Base-by-base conservation (phyloP, 2,888 invertebrate species). In the Mythimna pallens region DNA sequence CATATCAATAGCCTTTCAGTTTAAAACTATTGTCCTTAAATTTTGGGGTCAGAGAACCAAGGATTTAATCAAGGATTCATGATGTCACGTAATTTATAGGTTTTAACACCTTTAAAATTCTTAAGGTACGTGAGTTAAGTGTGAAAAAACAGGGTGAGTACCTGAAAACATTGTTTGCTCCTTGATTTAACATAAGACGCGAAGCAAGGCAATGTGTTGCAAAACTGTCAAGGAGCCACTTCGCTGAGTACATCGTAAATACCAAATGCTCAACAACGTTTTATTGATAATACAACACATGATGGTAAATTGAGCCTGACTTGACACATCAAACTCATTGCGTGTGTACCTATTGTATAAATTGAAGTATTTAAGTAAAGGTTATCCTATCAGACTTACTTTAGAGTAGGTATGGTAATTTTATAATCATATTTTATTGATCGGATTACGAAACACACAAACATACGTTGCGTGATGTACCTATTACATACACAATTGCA, bases 141-240 rank as follows among this genome's bases (percentile, higher is more conserved):
- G 89, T 82, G 84, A 89, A 89, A 80, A 77, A 73, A n/a, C 34
- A 61, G 10, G 75, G 79, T 72, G 36, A 55, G 65, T 50, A 77
- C 74, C 82, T 81, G 77, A 74, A 58, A 67, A 61, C 59, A 82
- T 81, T 88, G 85, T 89, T 87, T 88, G 78, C 86, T 78, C 68
- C 78, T 81, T 85, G 83, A 76, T 85, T 86, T 86, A 82, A 85
- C 81, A 83, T 78, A 72, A 82, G 59, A 43, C 43, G 61, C 34
- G 55, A 81, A 74, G 75, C 73, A 76, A 82, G 85, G 80, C 80
- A 81, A 85, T 86, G 65, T 83, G 86, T 92, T 92, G 90, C 91
- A 84, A 90, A 89, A 92, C 86, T 86, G 87, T 89, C 90, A 90
- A 92, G 89, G 87, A 84, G 71, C 47, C 73, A 78, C 79, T 86